phyloP scores from a whole-genome alignment of 2,888 invertebrate species.

The Zygaena filipendulae region DNA sequence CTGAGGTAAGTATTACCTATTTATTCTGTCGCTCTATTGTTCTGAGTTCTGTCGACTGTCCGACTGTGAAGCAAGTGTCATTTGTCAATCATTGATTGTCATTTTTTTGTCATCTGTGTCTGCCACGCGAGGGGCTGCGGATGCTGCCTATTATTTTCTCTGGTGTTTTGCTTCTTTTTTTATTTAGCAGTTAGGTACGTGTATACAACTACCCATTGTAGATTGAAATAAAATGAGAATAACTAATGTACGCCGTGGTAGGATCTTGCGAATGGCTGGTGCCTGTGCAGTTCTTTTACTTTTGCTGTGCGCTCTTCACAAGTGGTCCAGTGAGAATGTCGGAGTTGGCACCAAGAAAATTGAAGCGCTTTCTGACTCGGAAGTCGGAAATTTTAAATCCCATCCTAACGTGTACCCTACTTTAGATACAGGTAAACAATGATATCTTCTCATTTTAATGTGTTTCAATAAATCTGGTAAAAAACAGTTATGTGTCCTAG shows the following conservation, averaged over 20 bases:
- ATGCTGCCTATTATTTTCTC: neutral
- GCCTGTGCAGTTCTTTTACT: constrained; percentile 65
- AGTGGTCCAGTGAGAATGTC: constrained; percentile 65
- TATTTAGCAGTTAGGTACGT: too few relatives aligned
- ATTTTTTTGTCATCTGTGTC: neutral
- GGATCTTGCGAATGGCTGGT: constrained; percentile 64
- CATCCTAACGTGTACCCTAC: constrained; percentile 48
- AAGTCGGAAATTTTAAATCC: constrained; percentile 34
- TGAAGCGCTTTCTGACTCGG: constrained; percentile 21
- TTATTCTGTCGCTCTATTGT: too few relatives aligned
- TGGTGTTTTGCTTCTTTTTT: neutral
- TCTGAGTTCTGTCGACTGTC: too few relatives aligned
- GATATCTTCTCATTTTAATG: too few relatives aligned
- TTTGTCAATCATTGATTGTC: too few relatives aligned
- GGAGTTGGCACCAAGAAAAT: constrained; percentile 21
- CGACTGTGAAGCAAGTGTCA: too few relatives aligned
- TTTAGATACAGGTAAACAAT: constrained; percentile 40
- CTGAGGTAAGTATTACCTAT: too few relatives aligned
- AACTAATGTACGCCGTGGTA: constrained; percentile 69
- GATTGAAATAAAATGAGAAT: constrained; percentile 61
- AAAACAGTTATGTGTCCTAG: constrained; percentile 25
- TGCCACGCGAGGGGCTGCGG: neutral
- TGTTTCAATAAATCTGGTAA: constrained; percentile 6
- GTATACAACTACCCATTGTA: constrained; percentile 16
- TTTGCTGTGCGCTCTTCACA: constrained; percentile 71